A percentile compares a stretch with the other conserved stretches of the same genome.
These are phyloP conservation scores for Pipra filicauda DNA, from an alignment of 2,113 vertebrate species.

Conservation along the genomic window DNA sequence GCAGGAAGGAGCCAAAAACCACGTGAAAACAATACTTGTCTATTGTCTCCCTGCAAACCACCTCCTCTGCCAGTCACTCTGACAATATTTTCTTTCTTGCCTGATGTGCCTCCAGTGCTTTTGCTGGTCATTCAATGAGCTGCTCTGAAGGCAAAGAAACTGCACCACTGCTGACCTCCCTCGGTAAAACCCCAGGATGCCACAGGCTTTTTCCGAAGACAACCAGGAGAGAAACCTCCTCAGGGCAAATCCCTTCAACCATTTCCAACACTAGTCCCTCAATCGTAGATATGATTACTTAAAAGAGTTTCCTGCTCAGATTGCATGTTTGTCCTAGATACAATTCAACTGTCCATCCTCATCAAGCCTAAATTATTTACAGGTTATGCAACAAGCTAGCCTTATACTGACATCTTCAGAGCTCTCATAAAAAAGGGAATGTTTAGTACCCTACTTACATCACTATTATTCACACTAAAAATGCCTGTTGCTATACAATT, in stretches of 20 bases:
- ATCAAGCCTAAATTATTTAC: background rate
- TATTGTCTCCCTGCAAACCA: slow-evolving; percentile 8
- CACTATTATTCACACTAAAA: background rate
- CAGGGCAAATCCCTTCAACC: background rate
- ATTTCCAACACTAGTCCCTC: background rate
- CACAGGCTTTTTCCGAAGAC: background rate
- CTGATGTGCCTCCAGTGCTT: background rate
- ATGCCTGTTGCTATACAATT: background rate
- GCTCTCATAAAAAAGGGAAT: background rate
- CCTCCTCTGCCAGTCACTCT: background rate
- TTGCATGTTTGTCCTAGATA: background rate
- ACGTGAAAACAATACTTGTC: slow-evolving; percentile 42
- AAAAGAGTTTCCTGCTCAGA: background rate
- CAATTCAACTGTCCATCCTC: background rate
- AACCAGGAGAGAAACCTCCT: background rate
- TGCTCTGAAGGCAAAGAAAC: background rate
- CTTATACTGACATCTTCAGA: background rate
- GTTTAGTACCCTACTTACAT: background rate
- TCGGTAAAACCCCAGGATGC: background rate
- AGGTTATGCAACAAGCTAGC: background rate
- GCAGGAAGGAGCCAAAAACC: slow-evolving; percentile 32
- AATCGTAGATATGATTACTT: background rate
- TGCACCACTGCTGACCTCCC: background rate
- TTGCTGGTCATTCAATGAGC: background rate
- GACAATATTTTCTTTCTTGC: slow-evolving; percentile 19